A percentile compares a stretch with the other conserved stretches of the same genome.
phyloP scores from a whole-genome alignment of 2,797 vertebrate genomes.

The Chromis chromis region DNA sequence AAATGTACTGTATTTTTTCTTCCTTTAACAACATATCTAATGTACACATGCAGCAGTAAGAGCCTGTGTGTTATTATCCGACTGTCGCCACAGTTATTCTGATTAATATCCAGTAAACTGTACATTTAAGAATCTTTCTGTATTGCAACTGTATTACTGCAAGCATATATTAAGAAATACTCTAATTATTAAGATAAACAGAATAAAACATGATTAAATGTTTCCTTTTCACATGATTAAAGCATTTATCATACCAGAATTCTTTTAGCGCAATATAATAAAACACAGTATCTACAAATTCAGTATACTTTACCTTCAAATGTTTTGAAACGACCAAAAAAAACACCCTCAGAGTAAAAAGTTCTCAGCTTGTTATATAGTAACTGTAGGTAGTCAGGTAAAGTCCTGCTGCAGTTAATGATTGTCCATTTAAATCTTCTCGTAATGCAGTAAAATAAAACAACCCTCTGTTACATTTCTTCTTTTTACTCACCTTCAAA shows the following conservation, averaged over 20 bases:
- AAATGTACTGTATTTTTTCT: too few species aligned
- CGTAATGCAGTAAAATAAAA: constrained; percentile 9
- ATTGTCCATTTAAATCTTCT: constrained; percentile 50
- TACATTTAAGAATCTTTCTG: neutral
- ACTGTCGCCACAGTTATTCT: neutral
- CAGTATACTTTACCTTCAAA: neutral
- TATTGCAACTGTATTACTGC: too few species aligned
- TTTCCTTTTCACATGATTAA: neutral
- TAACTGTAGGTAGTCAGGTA: neutral
- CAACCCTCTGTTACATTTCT: neutral
- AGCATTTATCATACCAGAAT: neutral
- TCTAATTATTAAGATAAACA: neutral
- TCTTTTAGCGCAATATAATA: too few species aligned
- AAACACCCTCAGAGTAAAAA: neutral
- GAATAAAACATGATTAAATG: neutral
- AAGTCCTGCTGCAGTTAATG: constrained; percentile 54
- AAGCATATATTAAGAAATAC: neutral
- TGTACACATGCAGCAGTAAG: neutral
- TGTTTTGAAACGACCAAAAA: neutral
- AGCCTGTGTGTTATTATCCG: neutral
- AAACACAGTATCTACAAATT: too few species aligned
- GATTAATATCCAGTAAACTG: neutral
- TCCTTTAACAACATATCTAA: too few species aligned
- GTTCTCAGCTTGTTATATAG: neutral
- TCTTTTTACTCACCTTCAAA: constrained; percentile 25